Evolutionary conservation across 2,888 invertebrate species (phyloP).

Genomic region (Nowickia ferox): DNA sequence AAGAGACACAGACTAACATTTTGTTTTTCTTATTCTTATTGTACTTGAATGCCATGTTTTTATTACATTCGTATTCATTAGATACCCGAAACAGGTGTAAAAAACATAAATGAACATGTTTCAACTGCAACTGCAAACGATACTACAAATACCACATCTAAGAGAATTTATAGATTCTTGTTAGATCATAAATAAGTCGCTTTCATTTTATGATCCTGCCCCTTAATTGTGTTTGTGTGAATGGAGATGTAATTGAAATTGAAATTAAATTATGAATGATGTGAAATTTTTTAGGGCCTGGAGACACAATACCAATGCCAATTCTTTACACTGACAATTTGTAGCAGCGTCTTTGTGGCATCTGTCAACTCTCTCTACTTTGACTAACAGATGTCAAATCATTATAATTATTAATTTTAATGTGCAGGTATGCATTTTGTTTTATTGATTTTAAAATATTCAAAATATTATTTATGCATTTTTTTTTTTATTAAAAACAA

Average conservation of each 20-base stretch:
- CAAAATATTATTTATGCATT: too few relatives aligned
- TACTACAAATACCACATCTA: slow-evolving; percentile 6
- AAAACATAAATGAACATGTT: slow-evolving; percentile 64
- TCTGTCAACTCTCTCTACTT: too few relatives aligned
- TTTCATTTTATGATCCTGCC: slow-evolving; percentile 29
- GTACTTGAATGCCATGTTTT: slow-evolving; percentile 56
- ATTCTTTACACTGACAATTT: too few relatives aligned
- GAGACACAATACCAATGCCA: too few relatives aligned
- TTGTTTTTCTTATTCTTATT: slow-evolving; percentile 32
- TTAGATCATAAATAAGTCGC: slow-evolving; percentile 55
- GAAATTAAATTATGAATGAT: neutral
- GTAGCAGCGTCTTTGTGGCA: too few relatives aligned
- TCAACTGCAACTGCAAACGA: slow-evolving; percentile 31
- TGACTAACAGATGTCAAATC: too few relatives aligned
- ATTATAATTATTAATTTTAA: too few relatives aligned
- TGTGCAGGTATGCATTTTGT: too few relatives aligned
- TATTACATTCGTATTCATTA: slow-evolving; percentile 58
- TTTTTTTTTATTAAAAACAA: too few relatives aligned
- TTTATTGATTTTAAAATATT: too few relatives aligned
- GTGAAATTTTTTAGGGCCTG: neutral
- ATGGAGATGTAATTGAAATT: slow-evolving; percentile 46
- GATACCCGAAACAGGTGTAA: slow-evolving; percentile 70
- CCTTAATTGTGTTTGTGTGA: neutral
- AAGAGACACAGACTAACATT: slow-evolving; percentile 18
- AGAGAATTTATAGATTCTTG: slow-evolving; percentile 49